Evolutionary conservation across 2,888 invertebrate species (phyloP).

Genomic region (Gerris lacustris): DNA sequence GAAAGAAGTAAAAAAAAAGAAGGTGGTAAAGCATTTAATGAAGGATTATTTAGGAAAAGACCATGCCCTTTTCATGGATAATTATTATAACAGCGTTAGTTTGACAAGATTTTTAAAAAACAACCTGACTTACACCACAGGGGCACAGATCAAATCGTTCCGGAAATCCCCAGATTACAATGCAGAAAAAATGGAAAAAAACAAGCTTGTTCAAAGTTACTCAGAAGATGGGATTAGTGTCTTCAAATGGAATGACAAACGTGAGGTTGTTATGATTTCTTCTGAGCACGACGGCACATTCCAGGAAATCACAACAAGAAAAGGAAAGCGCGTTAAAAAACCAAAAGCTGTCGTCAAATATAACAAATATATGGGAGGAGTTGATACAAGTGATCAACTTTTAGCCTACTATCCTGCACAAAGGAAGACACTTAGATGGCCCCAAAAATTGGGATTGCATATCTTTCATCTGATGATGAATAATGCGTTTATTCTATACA

Average conservation of each 20-base stretch:
- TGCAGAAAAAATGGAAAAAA: too few species aligned
- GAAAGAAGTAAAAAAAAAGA: not conserved
- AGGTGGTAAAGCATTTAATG: slow-evolving; percentile 13
- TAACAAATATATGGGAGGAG: not conserved
- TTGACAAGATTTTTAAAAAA: slow-evolving; percentile 1
- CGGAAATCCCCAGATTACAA: slow-evolving; percentile 6
- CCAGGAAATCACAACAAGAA: not conserved
- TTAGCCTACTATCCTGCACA: not conserved
- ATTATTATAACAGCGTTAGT: slow-evolving; percentile 13
- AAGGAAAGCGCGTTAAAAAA: not conserved
- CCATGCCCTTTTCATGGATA: slow-evolving; percentile 15
- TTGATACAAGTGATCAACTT: not conserved
- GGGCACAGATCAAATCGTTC: slow-evolving; percentile 9
- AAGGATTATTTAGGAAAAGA: slow-evolving; percentile 11
- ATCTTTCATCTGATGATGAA: too few species aligned
- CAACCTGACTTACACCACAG: slow-evolving; percentile 10
- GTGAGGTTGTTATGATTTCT: too few species aligned
- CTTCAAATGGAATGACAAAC: too few species aligned
- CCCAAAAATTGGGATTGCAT: too few species aligned
- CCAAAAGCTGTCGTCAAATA: not conserved
- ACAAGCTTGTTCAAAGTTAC: too few species aligned
- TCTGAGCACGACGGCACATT: too few species aligned
- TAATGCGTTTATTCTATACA: too few species aligned
- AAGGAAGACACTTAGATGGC: not conserved
- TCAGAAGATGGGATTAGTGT: too few species aligned